Percentiles rank a stretch among this genome's conserved stretches.
Conservation (phyloP, 2,888 invertebrate species). For the Himalopsyche kuldschensis region DNA sequence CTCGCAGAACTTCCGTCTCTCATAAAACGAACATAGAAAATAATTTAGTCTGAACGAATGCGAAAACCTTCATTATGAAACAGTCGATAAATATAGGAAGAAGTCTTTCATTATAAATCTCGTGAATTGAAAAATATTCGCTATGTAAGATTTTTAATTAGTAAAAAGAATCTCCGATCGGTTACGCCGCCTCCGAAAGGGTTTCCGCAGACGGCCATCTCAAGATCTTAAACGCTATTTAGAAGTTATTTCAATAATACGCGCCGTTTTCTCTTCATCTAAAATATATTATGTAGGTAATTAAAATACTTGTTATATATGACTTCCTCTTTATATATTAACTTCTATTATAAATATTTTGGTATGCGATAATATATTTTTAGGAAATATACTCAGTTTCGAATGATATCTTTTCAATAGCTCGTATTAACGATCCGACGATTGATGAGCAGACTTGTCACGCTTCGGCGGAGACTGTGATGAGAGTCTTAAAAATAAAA, state of each 20-base stretch:
- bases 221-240: background rate
- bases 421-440: background rate
- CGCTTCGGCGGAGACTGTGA: constrained; percentile 29
- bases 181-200: background rate
- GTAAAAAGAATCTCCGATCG: background rate
- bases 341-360: constrained; percentile 28
- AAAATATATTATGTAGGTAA: constrained; percentile 25
- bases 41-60: constrained; percentile 2
- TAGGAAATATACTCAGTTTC: constrained; percentile 33
- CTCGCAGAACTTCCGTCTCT: constrained; percentile 13
- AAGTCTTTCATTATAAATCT: constrained; percentile 24
- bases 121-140: constrained; percentile 25
- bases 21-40: constrained; percentile 8
- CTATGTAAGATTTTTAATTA: constrained; percentile 3
- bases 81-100: constrained; percentile 38
- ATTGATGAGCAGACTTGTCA: constrained; percentile 6
- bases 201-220: background rate
- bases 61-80: constrained; percentile 13
- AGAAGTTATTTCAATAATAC: constrained; percentile 4
- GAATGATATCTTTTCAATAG: constrained; percentile 28
- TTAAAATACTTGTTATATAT: constrained; percentile 28
- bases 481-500: constrained; percentile 35
- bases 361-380: constrained; percentile 33
- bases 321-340: constrained; percentile 13
- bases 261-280: constrained; percentile 16